phyloP scores from a whole-genome alignment of 2,888 invertebrate species.

The Cataglyphis albicans region DNA sequence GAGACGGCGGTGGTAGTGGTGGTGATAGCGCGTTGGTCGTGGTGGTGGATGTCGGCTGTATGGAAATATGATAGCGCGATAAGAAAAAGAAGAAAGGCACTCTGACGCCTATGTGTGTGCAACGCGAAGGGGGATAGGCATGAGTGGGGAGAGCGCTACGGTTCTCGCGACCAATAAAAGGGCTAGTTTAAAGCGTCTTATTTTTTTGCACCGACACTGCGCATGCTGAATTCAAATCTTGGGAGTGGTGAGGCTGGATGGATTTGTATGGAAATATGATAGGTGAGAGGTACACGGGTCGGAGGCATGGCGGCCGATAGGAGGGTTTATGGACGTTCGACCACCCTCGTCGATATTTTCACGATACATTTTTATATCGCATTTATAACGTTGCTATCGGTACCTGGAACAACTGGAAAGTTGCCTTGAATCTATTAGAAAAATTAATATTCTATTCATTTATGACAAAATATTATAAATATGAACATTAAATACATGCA shows the following conservation, averaged over 20 bases:
- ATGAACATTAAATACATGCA: neutral
- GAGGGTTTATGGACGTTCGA: slow-evolving; percentile 35
- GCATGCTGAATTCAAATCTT: slow-evolving; percentile 84
- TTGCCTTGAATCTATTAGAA: neutral
- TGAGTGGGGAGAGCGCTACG: slow-evolving; percentile 70
- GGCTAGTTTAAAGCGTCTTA: slow-evolving; percentile 72
- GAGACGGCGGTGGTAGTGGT: slow-evolving; percentile 66
- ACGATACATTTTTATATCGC: slow-evolving; percentile 10
- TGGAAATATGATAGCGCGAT: slow-evolving; percentile 84
- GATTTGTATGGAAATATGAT: slow-evolving; percentile 81
- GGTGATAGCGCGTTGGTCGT: slow-evolving; percentile 46
- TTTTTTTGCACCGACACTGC: slow-evolving; percentile 78
- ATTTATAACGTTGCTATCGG: neutral
- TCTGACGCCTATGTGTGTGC: slow-evolving; percentile 65
- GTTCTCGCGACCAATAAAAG: slow-evolving; percentile 74
- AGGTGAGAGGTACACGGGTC: slow-evolving; percentile 67
- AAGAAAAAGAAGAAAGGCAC: slow-evolving; percentile 78
- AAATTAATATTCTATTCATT: neutral
- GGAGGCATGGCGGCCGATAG: slow-evolving; percentile 70
- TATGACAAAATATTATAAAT: neutral
- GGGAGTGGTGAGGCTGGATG: slow-evolving; percentile 73
- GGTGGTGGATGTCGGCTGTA: slow-evolving; percentile 75
- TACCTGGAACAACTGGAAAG: neutral
- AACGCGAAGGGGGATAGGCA: slow-evolving; percentile 64
- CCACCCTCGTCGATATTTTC: slow-evolving; percentile 18